Base-by-base conservation (phyloP, 2,113 vertebrate genomes). In the Toxotes jaculatrix region DNA sequence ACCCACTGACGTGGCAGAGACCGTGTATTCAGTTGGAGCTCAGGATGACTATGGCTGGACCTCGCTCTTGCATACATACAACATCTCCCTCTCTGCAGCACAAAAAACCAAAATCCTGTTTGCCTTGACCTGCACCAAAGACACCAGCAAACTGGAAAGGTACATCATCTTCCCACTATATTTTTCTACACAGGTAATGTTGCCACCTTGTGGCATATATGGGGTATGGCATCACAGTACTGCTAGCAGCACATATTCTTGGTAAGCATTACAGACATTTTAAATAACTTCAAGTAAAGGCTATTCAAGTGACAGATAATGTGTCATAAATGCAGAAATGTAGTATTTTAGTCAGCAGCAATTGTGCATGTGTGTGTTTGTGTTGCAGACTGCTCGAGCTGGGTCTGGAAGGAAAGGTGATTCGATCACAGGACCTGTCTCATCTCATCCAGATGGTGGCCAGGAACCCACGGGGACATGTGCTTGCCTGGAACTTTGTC, bases 401-500 rank as follows among this genome's bases (percentile, higher is more conserved):
- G 55, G 93, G 94, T 80, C 88, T 96, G 78, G 91, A 95, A 59
- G 95, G 95, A 21, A 84, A 93, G 34, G 83, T 94, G 71, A 95
- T 95, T 66, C 93, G 90, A 87, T 80, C 91, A 12, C 94, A 95
- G 87, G 93, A 95, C 63, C 79, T 96, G 63, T 89, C 91, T 40
- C 11, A 27, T 57, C 63, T 95, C 31, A 91, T 96, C 75, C 62
- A 87, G 66, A 79, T 82, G 86, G 94, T 96, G 53, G 93, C 94
- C 70, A 91, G 91, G 27, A 95, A 96, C 69, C 91, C 93, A 2
- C 76, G 1, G 7, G 95, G 95, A 82, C 90, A 93, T 85, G 79
- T 89, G 19, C 81, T 96, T 0, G 91, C 95, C 16, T 96, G 95
- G 95, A 83, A 92, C 76, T 95, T 94, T 91, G 93, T 95, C 36